Evolutionary conservation across 2,888 invertebrate species (phyloP), one percentile per base, ranked within the genome.

Genomic region (Acrobasis consociella): DNA sequence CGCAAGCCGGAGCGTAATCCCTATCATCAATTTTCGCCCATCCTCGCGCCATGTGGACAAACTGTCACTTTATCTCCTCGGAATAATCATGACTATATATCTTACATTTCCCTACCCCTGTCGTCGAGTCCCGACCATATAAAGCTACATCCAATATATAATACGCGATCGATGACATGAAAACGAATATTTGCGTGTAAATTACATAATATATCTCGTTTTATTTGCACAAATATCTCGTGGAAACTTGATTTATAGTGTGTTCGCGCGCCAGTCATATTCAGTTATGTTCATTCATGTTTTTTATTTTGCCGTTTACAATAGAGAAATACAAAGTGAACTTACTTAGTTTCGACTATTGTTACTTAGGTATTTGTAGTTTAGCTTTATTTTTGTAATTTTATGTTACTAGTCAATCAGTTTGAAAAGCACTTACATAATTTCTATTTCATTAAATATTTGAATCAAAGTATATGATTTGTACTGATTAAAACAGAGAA

Each of bases 41-140:
- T 65, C 72, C 69, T 69, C 66, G 70, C 70, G 69, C 72, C 70
- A 69, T 74, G 68, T 68, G 72, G 67, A 73, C 72, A 68, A 67
- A 73, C 68, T 73, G 73, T 73, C 76, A 72, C 68, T 69, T 70
- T 77, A 73, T 75, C 71, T 73, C 66, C 70, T 63, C 56, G 70
- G 70, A 69, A 74, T 76, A 77, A 77, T 77, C 74, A 76, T 72
- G 74, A 71, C 72, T 72, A 69, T 74, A 72, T 72, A 70, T 71
- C 71, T 69, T 72, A 69, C 71, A 74, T 72, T 72, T 68, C 67
- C 69, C 70, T 69, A 55, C 66, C 67, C 65, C 68, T 71, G 72
- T 74, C 75, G 66, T 64, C 62, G 67, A 65, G 56, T 50, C 67
- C 68, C 65, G 66, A 67, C 68, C 70, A 68, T 69, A 72, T 69